Conservation (phyloP, 2,888 invertebrate genomes). For the Thymelicus lineola region DNA sequence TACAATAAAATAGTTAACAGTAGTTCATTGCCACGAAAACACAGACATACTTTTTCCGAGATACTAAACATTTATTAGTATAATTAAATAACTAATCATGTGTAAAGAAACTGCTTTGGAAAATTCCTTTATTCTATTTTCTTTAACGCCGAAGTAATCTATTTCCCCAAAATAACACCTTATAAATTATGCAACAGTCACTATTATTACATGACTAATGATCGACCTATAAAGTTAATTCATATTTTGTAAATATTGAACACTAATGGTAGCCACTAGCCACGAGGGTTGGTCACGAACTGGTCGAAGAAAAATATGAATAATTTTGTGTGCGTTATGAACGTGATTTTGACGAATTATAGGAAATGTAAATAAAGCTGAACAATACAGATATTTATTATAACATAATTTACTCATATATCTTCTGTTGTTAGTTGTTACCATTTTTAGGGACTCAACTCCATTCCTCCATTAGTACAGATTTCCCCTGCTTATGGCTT, state of each 20-base stretch:
- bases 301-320: slow-evolving; percentile 21
- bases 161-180: slow-evolving; percentile 25
- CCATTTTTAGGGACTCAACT: too few relatives aligned
- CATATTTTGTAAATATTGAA: slow-evolving; percentile 33
- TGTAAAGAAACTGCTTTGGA: too few relatives aligned
- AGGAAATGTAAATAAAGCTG: not conserved
- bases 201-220: slow-evolving; percentile 30
- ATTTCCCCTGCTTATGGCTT: too few relatives aligned
- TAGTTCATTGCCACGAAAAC: too few relatives aligned
- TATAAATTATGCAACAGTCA: slow-evolving; percentile 26
- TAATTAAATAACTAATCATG: too few relatives aligned
- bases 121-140: not conserved
- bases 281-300: slow-evolving; percentile 11
- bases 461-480: too few relatives aligned
- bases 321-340: not conserved
- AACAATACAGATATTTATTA: not conserved
- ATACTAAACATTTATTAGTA: too few relatives aligned
- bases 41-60: too few relatives aligned
- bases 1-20: too few relatives aligned
- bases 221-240: slow-evolving; percentile 26
- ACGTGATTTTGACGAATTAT: slow-evolving; percentile 21
- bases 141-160: not conserved
- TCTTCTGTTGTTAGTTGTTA: too few relatives aligned
- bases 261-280: slow-evolving; percentile 19
- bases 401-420: too few relatives aligned